A percentile compares a stretch with the other conserved stretches of the same genome.
Evolutionary conservation across 1,140 invertebrate genomes (phyloP).

Genomic region (Drosophila navojoa): DNA sequence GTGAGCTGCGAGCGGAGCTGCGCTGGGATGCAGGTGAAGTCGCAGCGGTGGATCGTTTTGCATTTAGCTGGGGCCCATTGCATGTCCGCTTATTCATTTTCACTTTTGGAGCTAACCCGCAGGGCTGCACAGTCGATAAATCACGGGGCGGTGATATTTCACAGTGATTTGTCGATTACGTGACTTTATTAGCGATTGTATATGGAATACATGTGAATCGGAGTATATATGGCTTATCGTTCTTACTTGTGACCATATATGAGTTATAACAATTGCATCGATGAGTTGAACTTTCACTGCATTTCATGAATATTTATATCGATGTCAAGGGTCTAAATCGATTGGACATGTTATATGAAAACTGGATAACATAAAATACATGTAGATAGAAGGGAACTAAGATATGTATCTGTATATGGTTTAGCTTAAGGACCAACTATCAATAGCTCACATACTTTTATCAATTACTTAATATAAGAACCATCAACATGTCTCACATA

Average conservation of each 20-base stretch:
- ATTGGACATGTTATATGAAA: no score
- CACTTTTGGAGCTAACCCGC: conserved; percentile 52
- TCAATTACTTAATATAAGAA: no score
- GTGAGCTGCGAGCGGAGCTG: background rate
- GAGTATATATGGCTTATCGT: background rate
- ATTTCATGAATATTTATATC: background rate
- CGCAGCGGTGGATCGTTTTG: conserved; percentile 23
- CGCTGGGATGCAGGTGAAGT: conserved; percentile 33
- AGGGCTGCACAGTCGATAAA: conserved; percentile 36
- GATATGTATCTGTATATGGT: no score
- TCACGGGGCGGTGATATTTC: conserved; percentile 38
- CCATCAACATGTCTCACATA: no score
- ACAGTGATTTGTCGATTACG: conserved; percentile 44
- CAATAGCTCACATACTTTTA: no score
- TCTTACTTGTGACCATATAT: background rate
- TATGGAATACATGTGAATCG: background rate
- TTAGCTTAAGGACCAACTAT: no score
- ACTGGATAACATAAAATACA: no score
- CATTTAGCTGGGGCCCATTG: conserved; percentile 6
- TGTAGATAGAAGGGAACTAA: no score
- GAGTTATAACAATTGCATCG: background rate
- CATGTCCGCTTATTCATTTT: conserved; percentile 65
- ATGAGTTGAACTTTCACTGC: background rate
- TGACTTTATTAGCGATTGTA: conserved; percentile 30
- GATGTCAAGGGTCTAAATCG: background rate